phyloP scores from a whole-genome alignment of 2,797 vertebrate species.

The Manis javanica region DNA sequence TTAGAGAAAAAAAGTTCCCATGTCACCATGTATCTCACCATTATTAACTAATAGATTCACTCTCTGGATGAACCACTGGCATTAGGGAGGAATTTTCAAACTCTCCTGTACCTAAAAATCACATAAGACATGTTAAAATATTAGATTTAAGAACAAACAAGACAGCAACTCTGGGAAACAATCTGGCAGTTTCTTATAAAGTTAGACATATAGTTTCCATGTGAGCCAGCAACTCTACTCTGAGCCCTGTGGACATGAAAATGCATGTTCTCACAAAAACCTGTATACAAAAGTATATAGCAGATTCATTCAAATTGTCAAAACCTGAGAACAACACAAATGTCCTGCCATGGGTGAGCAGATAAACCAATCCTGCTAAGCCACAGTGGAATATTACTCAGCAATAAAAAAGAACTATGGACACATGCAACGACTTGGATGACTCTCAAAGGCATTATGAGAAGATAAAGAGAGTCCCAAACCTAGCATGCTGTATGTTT shows the following conservation, averaged over 20 bases:
- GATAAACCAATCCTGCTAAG: background rate
- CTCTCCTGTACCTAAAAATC: background rate
- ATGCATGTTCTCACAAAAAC: background rate
- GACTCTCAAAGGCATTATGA: background rate
- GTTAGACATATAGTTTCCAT: background rate
- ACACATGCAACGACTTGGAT: background rate
- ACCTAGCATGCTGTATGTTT: background rate
- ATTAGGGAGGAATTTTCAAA: background rate
- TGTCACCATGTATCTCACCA: background rate
- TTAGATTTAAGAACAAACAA: background rate
- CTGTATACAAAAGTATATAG: background rate
- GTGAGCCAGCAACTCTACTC: background rate
- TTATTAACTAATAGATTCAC: background rate
- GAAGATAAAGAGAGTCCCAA: background rate
- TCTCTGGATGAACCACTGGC: background rate
- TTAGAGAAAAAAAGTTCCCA: background rate
- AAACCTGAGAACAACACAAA: background rate
- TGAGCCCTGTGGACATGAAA: background rate
- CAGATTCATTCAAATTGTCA: background rate
- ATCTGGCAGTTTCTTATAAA: background rate
- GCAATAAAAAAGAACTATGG: background rate
- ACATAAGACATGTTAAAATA: background rate
- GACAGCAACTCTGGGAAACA: background rate
- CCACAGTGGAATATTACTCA: background rate
- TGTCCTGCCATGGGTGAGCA: background rate